Conservation (phyloP, 2,888 invertebrate species). For the Eupithecia inturbata region DNA sequence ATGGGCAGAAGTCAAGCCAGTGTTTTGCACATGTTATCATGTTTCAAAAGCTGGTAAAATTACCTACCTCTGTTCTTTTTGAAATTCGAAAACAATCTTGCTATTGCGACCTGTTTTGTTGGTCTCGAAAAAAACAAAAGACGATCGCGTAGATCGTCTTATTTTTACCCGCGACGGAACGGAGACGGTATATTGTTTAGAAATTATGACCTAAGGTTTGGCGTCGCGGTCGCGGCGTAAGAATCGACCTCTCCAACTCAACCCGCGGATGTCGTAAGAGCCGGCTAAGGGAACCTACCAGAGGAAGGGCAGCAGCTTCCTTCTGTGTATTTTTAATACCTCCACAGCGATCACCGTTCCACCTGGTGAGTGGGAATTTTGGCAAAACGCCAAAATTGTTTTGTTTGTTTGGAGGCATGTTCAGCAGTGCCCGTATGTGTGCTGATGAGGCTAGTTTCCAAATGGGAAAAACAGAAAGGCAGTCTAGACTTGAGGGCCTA, state of each 20-base stretch:
- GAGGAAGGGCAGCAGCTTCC: background rate
- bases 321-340: background rate
- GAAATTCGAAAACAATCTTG: background rate
- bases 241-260: background rate
- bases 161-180: too few species aligned
- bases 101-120: background rate
- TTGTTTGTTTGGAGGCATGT: background rate
- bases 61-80: conserved; percentile 24
- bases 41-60: conserved; percentile 34
- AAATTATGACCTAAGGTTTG: background rate
- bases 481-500: background rate
- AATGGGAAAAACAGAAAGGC: background rate
- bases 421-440: background rate
- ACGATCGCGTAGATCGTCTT: background rate
- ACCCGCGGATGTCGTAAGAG: too few species aligned
- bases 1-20: conserved; percentile 68
- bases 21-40: conserved; percentile 71
- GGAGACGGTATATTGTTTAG: too few species aligned
- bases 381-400: too few species aligned
- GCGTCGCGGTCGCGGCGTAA: background rate
- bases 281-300: background rate
- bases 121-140: background rate
- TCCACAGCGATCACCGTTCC: background rate
- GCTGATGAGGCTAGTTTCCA: background rate
- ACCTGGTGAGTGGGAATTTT: too few species aligned